A percentile compares a stretch with the other conserved stretches of the same genome.
phyloP scores from a whole-genome alignment of 64 coral and sea anemone species.

The Stylophora pistillata region DNA sequence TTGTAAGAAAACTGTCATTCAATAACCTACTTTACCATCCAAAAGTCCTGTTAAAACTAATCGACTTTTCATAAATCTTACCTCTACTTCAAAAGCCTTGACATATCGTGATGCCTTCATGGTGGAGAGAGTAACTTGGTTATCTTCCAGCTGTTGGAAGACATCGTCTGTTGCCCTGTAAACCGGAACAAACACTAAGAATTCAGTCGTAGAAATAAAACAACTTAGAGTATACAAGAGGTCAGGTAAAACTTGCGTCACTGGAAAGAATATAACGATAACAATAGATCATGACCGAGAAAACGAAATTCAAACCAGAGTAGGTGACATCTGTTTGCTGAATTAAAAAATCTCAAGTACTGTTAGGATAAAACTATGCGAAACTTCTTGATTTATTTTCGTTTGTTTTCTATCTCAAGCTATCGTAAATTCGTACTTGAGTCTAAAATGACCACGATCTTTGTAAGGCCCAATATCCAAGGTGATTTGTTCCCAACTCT shows the following conservation, averaged over 20 bases:
- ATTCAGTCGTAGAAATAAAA: background rate
- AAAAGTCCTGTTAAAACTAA: too few species aligned
- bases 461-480: conserved; percentile 98
- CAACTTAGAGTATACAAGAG: background rate
- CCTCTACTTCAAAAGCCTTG: conserved; percentile 98
- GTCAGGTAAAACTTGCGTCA: too few species aligned
- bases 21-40: too few species aligned
- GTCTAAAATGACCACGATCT: conserved; percentile 95
- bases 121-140: conserved; percentile 98
- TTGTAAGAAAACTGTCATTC: too few species aligned
- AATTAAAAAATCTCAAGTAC: too few species aligned
- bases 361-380: too few species aligned
- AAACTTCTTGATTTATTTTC: background rate
- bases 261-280: too few species aligned
- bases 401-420: background rate
- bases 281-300: too few species aligned
- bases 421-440: conserved; percentile 60
- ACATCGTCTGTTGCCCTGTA: conserved; percentile 94
- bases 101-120: conserved; percentile 99
- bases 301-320: too few species aligned
- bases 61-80: background rate
- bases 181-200: background rate
- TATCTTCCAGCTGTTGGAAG: conserved; percentile 94
- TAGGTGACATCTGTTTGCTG: too few species aligned
- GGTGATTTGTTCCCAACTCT: conserved; percentile 82